Evolutionary conservation across 2,113 vertebrate genomes (phyloP).

Genomic region (Gulo gulo): DNA sequence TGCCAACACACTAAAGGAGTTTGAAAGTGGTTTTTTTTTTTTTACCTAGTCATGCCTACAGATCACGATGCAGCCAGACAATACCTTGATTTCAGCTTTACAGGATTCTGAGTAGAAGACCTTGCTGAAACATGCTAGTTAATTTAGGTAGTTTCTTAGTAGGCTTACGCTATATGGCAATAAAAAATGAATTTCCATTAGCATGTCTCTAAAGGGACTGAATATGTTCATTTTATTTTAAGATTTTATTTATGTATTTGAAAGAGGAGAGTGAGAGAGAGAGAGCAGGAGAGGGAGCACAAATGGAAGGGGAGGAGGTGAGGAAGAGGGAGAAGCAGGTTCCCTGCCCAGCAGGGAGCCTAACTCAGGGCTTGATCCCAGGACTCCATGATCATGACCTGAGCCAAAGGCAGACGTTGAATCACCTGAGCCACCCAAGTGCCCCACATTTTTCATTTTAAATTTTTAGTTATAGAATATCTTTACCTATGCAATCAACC

Average conservation of each 20-base stretch:
- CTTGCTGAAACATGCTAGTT: not conserved
- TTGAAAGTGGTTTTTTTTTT: not conserved
- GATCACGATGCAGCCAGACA: not conserved
- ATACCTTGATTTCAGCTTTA: not conserved
- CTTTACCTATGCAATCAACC: not conserved
- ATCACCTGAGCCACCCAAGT: not conserved
- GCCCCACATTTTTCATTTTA: not conserved
- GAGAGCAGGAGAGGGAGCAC: not conserved
- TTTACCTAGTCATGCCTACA: not conserved
- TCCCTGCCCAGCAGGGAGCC: not conserved
- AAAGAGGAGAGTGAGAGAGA: not conserved
- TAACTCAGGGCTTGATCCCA: not conserved
- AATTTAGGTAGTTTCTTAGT: not conserved
- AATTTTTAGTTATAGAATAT: not conserved
- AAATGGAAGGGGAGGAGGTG: not conserved
- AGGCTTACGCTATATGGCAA: not conserved
- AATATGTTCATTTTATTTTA: not conserved
- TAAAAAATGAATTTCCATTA: not conserved
- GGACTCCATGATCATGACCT: not conserved
- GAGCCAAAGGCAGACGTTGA: not conserved
- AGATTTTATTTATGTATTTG: not conserved
- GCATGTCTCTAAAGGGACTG: not conserved
- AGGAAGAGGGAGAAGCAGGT: not conserved
- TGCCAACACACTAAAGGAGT: not conserved
- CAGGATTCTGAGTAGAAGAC: not conserved